A percentile compares a stretch with the other conserved stretches of the same genome.
These are phyloP conservation scores for Lutjanus argentimaculatus DNA, from an alignment of 2,797 vertebrate species.

Conservation along the genomic window DNA sequence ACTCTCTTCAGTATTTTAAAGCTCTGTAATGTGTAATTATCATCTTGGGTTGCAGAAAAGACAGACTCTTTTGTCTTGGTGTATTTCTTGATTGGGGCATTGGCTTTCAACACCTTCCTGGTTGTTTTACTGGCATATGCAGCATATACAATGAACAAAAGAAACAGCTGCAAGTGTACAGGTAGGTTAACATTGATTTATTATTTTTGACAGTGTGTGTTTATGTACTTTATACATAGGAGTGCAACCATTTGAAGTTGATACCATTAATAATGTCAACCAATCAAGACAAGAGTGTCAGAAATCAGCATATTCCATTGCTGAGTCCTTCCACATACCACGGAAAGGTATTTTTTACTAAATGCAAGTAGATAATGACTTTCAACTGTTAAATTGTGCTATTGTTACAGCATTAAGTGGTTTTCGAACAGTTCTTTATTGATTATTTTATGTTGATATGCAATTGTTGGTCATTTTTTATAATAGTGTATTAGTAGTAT, in stretches of 20 bases:
- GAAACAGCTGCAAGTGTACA: neutral
- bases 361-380: no score
- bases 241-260: neutral
- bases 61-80: neutral
- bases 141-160: constrained; percentile 10
- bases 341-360: no score
- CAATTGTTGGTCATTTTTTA: neutral
- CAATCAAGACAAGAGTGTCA: neutral
- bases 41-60: constrained; percentile 5
- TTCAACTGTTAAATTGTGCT: neutral
- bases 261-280: neutral
- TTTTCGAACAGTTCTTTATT: neutral
- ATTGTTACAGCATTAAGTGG: neutral
- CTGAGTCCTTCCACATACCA: no score
- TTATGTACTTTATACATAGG: neutral
- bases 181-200: neutral
- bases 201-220: neutral
- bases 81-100: constrained; percentile 29
- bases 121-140: constrained; percentile 17
- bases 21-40: no score
- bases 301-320: no score
- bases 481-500: neutral
- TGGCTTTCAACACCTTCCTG: constrained; percentile 33
- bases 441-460: neutral
- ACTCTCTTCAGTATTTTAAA: neutral